Evolutionary conservation across 2,888 invertebrate genomes (phyloP).

Genomic region (Oscheius sp.): DNA sequence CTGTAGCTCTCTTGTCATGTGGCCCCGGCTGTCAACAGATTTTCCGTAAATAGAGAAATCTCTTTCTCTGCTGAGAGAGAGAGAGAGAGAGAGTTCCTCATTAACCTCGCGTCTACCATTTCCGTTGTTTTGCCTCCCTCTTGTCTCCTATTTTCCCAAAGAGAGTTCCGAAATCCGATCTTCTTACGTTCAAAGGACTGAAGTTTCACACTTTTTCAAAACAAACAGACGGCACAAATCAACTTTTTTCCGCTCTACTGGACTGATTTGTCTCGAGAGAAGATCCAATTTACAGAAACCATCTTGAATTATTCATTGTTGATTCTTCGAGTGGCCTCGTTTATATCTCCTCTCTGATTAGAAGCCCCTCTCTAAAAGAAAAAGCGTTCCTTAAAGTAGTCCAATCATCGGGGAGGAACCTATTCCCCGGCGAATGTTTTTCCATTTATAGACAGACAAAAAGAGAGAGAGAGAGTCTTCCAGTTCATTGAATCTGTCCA

Average conservation of each 20-base stretch:
- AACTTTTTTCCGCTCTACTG: constrained; percentile 3
- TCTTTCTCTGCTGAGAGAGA: too few species aligned
- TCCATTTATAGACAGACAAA: neutral
- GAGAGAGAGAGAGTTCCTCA: too few species aligned
- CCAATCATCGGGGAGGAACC: constrained; percentile 9
- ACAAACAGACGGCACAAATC: too few species aligned
- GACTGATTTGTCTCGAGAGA: neutral
- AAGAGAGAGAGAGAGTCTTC: too few species aligned
- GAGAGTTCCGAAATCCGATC: too few species aligned
- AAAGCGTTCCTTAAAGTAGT: neutral
- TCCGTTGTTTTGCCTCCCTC: too few species aligned
- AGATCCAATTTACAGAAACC: neutral
- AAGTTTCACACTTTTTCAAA: too few species aligned
- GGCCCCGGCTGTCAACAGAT: neutral
- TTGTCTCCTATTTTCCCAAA: too few species aligned
- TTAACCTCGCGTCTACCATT: too few species aligned
- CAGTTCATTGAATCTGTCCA: neutral
- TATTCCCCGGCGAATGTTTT: too few species aligned
- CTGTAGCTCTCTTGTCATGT: neutral
- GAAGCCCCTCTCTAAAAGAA: neutral
- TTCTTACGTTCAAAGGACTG: too few species aligned
- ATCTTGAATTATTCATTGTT: constrained; percentile 14
- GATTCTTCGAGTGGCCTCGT: neutral
- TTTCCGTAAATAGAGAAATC: neutral
- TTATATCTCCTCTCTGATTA: neutral